Conservation (phyloP, 37 sponge, comb jelly and placozoan genomes). For the Tethya wilhelma region DNA sequence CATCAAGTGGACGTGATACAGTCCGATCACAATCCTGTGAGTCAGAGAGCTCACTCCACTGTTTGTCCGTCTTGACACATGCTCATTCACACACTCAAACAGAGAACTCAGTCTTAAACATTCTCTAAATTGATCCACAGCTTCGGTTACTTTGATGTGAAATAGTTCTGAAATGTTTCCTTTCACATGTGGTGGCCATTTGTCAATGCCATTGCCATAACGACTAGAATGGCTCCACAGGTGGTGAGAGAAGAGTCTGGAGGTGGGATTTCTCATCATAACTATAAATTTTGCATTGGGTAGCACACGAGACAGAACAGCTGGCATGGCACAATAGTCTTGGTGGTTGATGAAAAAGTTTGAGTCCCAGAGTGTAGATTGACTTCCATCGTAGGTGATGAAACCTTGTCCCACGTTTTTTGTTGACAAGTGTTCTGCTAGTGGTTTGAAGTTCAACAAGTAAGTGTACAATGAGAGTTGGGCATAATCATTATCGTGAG, state of each 20-base stretch:
- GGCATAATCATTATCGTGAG: not conserved
- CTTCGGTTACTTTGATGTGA: not conserved
- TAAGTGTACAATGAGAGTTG: slow-evolving; percentile 9
- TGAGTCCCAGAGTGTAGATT: slow-evolving; percentile 56
- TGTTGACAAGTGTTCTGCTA: not conserved
- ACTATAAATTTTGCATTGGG: slow-evolving; percentile 64
- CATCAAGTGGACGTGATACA: slow-evolving; percentile 34
- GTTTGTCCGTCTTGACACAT: not conserved
- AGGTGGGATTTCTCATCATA: slow-evolving; percentile 55
- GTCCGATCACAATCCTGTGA: not conserved
- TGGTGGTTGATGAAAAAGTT: slow-evolving; percentile 7
- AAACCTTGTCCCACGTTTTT: not conserved
- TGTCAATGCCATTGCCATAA: not conserved
- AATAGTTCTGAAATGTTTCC: slow-evolving; percentile 1
- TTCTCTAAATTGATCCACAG: not conserved
- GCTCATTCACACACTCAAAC: slow-evolving; percentile 21
- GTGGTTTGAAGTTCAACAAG: not conserved
- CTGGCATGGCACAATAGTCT: slow-evolving; percentile 51
- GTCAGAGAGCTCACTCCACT: not conserved
- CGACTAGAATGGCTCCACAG: slow-evolving; percentile 13
- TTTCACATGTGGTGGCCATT: slow-evolving; percentile 10
- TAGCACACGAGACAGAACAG: slow-evolving; percentile 35
- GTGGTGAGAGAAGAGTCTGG: slow-evolving; percentile 40
- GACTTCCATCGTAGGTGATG: slow-evolving; percentile 55
- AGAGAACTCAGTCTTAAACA: not conserved